A percentile compares a stretch with the other conserved stretches of the same genome.
Evolutionary conservation across 2,113 vertebrate genomes (phyloP).

Genomic region (Oophaga pumilio): DNA sequence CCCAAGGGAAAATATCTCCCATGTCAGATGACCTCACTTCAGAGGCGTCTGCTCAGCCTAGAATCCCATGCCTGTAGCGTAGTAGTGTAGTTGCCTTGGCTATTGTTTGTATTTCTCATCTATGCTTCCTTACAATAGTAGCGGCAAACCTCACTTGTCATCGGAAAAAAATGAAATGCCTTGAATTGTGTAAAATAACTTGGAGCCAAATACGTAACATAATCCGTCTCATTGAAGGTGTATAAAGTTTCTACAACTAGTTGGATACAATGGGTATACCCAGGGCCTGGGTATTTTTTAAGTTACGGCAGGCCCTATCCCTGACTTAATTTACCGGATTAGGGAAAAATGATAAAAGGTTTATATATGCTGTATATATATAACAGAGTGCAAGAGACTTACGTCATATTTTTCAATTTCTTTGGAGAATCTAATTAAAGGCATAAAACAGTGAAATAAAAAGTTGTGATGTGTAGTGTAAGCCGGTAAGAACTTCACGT

Average conservation of each 20-base stretch:
- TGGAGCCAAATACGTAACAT: not conserved
- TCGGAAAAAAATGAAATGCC: constrained; percentile 13
- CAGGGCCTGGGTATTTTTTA: not conserved
- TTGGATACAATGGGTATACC: not conserved
- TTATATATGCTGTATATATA: too few species aligned
- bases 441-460: too few species aligned
- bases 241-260: not conserved
- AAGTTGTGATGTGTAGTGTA: too few species aligned
- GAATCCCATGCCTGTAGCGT: not conserved
- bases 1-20: constrained; percentile 43
- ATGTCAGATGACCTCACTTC: constrained; percentile 38
- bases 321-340: too few species aligned
- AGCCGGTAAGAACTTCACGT: too few species aligned
- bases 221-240: not conserved
- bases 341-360: too few species aligned
- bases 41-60: not conserved
- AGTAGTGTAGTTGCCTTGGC: not conserved
- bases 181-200: not conserved
- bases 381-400: too few species aligned
- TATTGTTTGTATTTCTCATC: constrained; percentile 19
- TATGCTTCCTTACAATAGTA: not conserved
- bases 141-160: not conserved
- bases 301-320: too few species aligned
- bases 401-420: too few species aligned
- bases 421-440: too few species aligned